phyloP scores from a whole-genome alignment of 2,888 invertebrate species.

The Proisotoma minuta region DNA sequence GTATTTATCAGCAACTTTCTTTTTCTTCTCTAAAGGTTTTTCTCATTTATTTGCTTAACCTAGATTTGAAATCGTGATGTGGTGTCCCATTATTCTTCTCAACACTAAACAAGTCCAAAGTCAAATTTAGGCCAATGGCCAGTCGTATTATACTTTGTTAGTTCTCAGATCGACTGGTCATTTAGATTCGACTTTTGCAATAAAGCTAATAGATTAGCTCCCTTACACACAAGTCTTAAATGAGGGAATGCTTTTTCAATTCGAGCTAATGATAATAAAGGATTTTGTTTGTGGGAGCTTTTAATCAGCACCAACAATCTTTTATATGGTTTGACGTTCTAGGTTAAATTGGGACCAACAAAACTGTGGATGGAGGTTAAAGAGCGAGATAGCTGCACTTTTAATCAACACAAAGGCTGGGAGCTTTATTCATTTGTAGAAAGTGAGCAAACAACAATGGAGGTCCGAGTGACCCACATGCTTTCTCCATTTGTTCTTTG shows the following conservation, averaged over 20 bases:
- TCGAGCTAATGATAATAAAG: neutral
- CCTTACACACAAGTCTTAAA: neutral
- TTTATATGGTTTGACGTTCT: neutral
- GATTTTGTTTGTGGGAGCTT: neutral
- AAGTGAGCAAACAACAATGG: neutral
- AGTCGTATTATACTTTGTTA: neutral
- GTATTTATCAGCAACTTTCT: neutral
- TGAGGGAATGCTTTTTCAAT: neutral
- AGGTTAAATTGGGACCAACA: neutral
- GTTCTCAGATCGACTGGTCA: neutral
- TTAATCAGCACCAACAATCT: neutral
- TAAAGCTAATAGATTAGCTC: neutral
- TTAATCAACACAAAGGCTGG: constrained; percentile 7
- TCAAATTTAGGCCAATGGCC: neutral
- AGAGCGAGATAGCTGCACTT: neutral
- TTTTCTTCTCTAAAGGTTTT: no score
- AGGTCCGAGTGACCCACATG: constrained; percentile 13
- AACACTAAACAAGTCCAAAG: neutral
- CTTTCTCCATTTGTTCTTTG: no score
- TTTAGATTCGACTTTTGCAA: neutral
- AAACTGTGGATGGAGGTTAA: neutral
- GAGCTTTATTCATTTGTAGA: neutral
- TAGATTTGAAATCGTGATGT: neutral
- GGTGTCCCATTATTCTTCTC: neutral
- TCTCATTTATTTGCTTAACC: neutral